Evolutionary conservation across 1,140 invertebrate genomes (phyloP).

Genomic region (Kradibia gibbosae): DNA sequence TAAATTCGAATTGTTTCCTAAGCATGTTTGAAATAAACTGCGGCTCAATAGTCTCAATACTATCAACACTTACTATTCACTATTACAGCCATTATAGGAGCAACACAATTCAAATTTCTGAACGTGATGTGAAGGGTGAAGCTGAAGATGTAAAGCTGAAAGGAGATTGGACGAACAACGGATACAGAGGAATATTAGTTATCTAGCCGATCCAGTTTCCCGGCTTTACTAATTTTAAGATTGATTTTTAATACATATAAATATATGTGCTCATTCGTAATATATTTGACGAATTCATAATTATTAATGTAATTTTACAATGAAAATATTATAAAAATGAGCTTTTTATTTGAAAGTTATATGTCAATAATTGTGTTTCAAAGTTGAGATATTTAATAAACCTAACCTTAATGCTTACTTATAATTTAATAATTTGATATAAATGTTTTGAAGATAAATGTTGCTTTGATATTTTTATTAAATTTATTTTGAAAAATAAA

Average conservation of each 20-base stretch:
- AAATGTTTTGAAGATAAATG: slow-evolving; percentile 20
- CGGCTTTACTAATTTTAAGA: slow-evolving; percentile 16
- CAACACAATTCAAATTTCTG: not conserved
- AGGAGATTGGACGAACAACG: not conserved
- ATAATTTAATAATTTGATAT: slow-evolving; percentile 9
- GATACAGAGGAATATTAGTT: slow-evolving; percentile 20
- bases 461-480: not conserved
- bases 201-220: slow-evolving; percentile 7
- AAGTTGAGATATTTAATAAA: not conserved
- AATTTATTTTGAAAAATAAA: slow-evolving; percentile 1
- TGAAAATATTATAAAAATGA: slow-evolving; percentile 2
- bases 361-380: slow-evolving; percentile 1
- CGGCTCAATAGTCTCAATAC: too few relatives aligned
- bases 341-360: not conserved
- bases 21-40: too few relatives aligned
- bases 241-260: not conserved
- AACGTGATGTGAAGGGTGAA: not conserved
- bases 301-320: not conserved
- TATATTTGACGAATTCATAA: not conserved
- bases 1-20: too few relatives aligned
- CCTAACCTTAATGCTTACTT: slow-evolving; percentile 22
- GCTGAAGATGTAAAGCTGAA: not conserved
- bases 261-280: not conserved
- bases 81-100: too few relatives aligned
- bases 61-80: too few relatives aligned